These are phyloP conservation scores for Pseudococcus viburni DNA, from an alignment of 2,888 invertebrate genomes.

Conservation along the genomic window DNA sequence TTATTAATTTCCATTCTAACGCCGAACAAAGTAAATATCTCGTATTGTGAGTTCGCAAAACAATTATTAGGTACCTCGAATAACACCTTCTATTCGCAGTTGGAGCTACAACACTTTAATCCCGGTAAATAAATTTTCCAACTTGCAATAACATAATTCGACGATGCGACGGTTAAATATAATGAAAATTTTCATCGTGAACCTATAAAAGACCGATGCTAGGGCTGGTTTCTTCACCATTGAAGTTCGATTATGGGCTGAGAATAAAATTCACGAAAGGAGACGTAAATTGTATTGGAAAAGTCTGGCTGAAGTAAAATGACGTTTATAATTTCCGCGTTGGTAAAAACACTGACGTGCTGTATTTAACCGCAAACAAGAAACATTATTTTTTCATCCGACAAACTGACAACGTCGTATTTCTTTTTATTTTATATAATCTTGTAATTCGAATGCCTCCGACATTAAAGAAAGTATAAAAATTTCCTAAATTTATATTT, in stretches of 20 bases:
- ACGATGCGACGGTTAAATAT: neutral
- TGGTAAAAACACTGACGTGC: neutral
- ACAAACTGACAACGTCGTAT: neutral
- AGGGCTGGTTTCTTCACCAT: neutral
- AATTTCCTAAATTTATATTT: neutral
- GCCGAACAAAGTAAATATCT: conserved; percentile 23
- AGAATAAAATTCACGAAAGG: neutral
- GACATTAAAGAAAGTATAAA: neutral
- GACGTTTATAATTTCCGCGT: conserved; percentile 7
- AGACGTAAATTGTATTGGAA: neutral
- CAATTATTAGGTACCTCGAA: conserved; percentile 16
- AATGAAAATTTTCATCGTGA: conserved; percentile 28
- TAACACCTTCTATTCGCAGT: neutral
- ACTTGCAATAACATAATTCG: neutral
- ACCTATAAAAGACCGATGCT: neutral
- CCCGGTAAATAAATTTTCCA: neutral
- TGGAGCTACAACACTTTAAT: neutral
- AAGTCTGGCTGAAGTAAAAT: neutral
- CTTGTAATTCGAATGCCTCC: neutral
- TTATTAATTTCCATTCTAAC: neutral
- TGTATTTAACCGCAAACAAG: neutral
- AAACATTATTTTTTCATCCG: conserved; percentile 26
- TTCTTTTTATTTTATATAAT: neutral
- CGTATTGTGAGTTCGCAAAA: neutral
- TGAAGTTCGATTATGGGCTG: neutral